These are phyloP conservation scores for Hycleus cichorii DNA, from an alignment of 1,140 invertebrate species.

Conservation along the genomic window DNA sequence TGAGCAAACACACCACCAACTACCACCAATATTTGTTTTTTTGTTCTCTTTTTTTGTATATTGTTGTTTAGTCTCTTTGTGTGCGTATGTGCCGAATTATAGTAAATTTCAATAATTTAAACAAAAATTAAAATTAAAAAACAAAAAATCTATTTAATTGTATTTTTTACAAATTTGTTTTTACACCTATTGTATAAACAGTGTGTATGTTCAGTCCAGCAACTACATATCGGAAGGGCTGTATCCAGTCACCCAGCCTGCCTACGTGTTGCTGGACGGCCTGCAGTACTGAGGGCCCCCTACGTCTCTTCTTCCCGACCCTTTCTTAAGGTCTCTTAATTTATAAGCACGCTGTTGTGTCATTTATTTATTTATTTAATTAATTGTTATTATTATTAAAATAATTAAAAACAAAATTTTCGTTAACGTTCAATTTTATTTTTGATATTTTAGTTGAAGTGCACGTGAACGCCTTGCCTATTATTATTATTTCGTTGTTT, in stretches of 20 bases:
- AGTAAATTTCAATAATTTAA: too few relatives aligned
- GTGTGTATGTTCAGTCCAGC: conserved; percentile 35
- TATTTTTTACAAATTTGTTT: conserved; percentile 4
- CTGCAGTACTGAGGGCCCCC: conserved; percentile 41
- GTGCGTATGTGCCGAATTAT: not conserved
- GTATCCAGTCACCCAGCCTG: conserved; percentile 38
- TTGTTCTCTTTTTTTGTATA: not conserved
- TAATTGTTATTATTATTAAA: not conserved
- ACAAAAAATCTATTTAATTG: too few relatives aligned
- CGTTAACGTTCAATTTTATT: not conserved
- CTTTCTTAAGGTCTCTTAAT: conserved; percentile 35
- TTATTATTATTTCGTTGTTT: not conserved
- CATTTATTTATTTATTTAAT: conserved; percentile 1
- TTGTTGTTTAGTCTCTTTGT: not conserved
- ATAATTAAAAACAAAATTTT: not conserved
- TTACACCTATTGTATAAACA: conserved; percentile 12
- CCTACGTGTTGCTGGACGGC: conserved; percentile 42
- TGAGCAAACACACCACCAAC: too few relatives aligned
- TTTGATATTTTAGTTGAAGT: not conserved
- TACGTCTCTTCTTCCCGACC: conserved; percentile 25
- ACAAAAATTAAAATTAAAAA: too few relatives aligned
- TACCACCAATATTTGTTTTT: not conserved
- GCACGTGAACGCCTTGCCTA: not conserved
- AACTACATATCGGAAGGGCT: conserved; percentile 40
- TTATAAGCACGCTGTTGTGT: conserved; percentile 11